Conservation (phyloP, 23 tunicate genomes). For the Ciona savignyi region DNA sequence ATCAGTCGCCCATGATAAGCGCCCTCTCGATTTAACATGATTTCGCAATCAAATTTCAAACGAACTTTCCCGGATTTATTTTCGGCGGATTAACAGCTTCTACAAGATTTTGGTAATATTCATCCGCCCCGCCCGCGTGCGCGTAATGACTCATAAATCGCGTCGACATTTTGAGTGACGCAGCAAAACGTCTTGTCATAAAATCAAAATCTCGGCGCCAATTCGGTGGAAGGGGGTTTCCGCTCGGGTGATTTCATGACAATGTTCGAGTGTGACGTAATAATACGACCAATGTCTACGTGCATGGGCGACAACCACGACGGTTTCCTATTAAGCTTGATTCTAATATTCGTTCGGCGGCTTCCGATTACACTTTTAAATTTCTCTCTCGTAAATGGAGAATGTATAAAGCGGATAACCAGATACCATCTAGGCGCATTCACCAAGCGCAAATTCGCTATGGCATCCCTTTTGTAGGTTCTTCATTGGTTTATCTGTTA, state of each 20-base stretch:
- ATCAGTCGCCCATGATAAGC: too few species aligned
- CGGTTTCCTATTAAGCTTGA: not conserved
- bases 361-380: not conserved
- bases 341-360: too few species aligned
- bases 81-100: not conserved
- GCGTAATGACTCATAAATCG: not conserved
- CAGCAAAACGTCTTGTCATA: not conserved
- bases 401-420: not conserved
- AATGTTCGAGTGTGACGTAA: not conserved
- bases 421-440: too few species aligned
- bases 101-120: not conserved
- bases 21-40: too few species aligned
- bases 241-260: not conserved
- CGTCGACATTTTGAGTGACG: not conserved
- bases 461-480: too few species aligned
- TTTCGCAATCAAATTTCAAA: too few species aligned
- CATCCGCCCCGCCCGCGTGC: not conserved
- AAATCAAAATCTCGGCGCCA: not conserved
- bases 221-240: not conserved
- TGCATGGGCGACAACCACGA: not conserved
- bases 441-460: too few species aligned
- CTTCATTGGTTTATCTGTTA: too few species aligned
- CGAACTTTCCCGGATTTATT: not conserved
- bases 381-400: not conserved
- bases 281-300: not conserved